A percentile compares a stretch with the other conserved stretches of the same genome.
Evolutionary conservation across 2,113 vertebrate genomes (phyloP).

Genomic region (Sula dactylatra): DNA sequence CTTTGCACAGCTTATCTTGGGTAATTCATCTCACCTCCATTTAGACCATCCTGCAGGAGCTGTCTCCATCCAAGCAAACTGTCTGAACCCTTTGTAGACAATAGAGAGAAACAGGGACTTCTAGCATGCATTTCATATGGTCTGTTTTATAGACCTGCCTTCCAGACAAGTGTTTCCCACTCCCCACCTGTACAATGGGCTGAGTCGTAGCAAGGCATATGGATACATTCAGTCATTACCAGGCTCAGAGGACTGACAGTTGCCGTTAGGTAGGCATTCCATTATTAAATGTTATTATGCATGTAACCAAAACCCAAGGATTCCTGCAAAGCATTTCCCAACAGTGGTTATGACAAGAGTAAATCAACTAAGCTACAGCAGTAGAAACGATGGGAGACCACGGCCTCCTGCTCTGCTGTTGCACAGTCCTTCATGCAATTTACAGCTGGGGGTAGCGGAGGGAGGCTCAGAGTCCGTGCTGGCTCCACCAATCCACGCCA

Average conservation of each 20-base stretch:
- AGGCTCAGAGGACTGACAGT: not conserved
- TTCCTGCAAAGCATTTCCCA: not conserved
- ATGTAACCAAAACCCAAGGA: not conserved
- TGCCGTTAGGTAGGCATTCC: not conserved
- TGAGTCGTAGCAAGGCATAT: not conserved
- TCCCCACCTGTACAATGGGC: not conserved
- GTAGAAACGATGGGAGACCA: not conserved
- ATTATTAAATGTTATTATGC: not conserved
- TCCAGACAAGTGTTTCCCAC: not conserved
- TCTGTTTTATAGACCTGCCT: not conserved
- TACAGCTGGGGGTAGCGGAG: not conserved
- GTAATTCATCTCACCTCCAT: not conserved
- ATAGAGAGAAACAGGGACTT: not conserved
- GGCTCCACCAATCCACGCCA: not conserved
- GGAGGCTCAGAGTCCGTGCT: not conserved
- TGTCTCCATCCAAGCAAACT: not conserved
- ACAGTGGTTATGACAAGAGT: not conserved
- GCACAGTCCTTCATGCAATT: constrained; percentile 1
- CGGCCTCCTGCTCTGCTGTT: not conserved
- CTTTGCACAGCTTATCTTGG: not conserved
- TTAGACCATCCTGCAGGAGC: not conserved
- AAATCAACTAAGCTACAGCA: not conserved
- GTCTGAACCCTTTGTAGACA: not conserved
- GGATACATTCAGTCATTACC: not conserved
- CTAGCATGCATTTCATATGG: not conserved